Evolutionary conservation across 2,888 invertebrate species (phyloP), one percentile per base, ranked within the genome.

Genomic region (Synergus umbraculus): DNA sequence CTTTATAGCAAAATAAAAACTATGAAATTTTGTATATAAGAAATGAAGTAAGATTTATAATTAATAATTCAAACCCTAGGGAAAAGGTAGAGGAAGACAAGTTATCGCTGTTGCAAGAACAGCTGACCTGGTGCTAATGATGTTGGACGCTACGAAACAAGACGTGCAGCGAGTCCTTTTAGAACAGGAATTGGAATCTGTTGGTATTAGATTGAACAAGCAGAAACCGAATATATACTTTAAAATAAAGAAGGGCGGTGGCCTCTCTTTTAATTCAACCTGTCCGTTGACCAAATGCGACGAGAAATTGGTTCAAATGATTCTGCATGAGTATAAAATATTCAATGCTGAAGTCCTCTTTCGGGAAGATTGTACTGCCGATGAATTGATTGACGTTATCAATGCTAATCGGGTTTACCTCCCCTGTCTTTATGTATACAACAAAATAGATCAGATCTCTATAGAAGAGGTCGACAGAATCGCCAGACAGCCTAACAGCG

Each of bases 381-480:
- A 99, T 92, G 99, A 99, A 90, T 95, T 99, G 89, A 99, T 99
- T 86, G 99, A 99, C 93, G 98, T 99, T 77, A 98, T 99, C 86
- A 96, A 97, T 76, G 98, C 97, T 12, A 99, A 98, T 93, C 95
- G 99, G 84, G 91, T 91, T 79, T 85, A 85, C 77, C 94, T 99
- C 91, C 98, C 99, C 78, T 99, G 99, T 92, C 93, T 99, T 78
- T 99, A 99, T 93, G 98, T 99, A 78, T 99, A 99, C 93, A 99
- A 99, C 93, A 99, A 99, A 95, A 98, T 99, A 88, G 99, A 99
- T 95, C 99, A 99, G 94, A 98, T 99, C 89, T 98, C 99, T 76
- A 98, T 99, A 85, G 99, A 99, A 93, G 99, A 99, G 93, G 98
- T 99, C 9, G 97, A 99, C 93, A 94, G 97, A 90, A 95, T 99